These are phyloP conservation scores for Zaprionus nigranus DNA, from an alignment of 1,140 invertebrate species.

Conservation along the genomic window DNA sequence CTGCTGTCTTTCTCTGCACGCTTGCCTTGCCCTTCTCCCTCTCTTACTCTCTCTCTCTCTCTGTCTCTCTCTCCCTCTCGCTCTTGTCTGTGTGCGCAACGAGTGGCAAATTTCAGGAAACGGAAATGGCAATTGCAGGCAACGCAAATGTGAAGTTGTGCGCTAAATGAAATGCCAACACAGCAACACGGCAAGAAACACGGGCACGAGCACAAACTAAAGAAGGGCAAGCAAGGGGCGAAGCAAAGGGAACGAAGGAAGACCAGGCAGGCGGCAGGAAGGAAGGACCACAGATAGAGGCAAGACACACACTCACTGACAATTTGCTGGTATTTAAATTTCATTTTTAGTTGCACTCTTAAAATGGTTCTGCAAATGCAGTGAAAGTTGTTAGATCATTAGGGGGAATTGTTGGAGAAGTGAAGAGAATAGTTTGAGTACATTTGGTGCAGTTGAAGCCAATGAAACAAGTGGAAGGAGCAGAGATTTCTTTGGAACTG, in stretches of 20 bases:
- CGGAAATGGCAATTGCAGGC: constrained; percentile 81
- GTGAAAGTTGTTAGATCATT: constrained; percentile 30
- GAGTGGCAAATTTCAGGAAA: constrained; percentile 82
- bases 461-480: background rate
- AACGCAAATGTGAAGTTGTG: constrained; percentile 77
- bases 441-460: background rate
- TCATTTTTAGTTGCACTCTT: constrained; percentile 48
- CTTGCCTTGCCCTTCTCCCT: background rate
- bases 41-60: background rate
- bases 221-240: constrained; percentile 3
- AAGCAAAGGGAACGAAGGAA: background rate
- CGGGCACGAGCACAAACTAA: constrained; percentile 61
- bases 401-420: background rate
- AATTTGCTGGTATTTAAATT: constrained; percentile 76
- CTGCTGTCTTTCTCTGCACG: constrained; percentile 26
- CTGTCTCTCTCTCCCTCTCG: constrained; percentile 5
- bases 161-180: constrained; percentile 80
- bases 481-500: background rate
- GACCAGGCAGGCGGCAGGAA: background rate
- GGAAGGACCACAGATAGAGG: background rate
- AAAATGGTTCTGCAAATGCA: constrained; percentile 33
- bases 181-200: constrained; percentile 71
- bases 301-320: constrained; percentile 40
- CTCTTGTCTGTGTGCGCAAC: constrained; percentile 59
- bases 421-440: background rate